A percentile compares a stretch with the other conserved stretches of the same genome.
Evolutionary conservation across 2,797 vertebrate genomes (phyloP).

Genomic region (Acanthurus lineatus): DNA sequence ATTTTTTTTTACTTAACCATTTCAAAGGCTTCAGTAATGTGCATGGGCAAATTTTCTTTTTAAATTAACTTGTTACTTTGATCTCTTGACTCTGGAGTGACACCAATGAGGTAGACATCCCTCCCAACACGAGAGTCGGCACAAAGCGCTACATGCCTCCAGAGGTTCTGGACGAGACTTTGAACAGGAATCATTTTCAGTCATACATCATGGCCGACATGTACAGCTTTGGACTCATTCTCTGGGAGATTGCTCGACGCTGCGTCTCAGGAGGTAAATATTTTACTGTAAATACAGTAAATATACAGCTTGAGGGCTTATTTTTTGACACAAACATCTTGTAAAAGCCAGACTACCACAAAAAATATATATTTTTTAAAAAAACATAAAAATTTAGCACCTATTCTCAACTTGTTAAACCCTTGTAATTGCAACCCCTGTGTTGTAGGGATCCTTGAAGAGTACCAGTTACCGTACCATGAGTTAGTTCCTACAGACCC

Average conservation of each 20-base stretch:
- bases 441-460: conserved; percentile 93
- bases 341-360: not conserved
- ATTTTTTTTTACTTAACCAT: not conserved
- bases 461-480: conserved; percentile 96
- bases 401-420: not conserved
- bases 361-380: not conserved
- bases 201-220: conserved; percentile 99
- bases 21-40: conserved; percentile 1
- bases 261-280: conserved; percentile 91
- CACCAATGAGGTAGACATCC: conserved; percentile 97
- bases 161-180: conserved; percentile 95
- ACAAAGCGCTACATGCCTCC: conserved; percentile 99
- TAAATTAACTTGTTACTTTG: conserved; percentile 10
- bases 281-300: conserved; percentile 75
- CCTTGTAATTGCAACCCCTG: not conserved
- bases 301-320: too few relatives aligned
- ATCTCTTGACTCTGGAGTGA: conserved; percentile 83
- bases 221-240: conserved; percentile 98
- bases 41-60: not conserved
- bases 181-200: conserved; percentile 96
- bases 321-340: not conserved
- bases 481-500: conserved; percentile 95
- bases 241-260: conserved; percentile 96
- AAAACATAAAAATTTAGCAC: too few relatives aligned
- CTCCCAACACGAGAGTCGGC: conserved; percentile 95